phyloP scores from a whole-genome alignment of 2,797 vertebrate species.

The Enteromius argenteus region DNA sequence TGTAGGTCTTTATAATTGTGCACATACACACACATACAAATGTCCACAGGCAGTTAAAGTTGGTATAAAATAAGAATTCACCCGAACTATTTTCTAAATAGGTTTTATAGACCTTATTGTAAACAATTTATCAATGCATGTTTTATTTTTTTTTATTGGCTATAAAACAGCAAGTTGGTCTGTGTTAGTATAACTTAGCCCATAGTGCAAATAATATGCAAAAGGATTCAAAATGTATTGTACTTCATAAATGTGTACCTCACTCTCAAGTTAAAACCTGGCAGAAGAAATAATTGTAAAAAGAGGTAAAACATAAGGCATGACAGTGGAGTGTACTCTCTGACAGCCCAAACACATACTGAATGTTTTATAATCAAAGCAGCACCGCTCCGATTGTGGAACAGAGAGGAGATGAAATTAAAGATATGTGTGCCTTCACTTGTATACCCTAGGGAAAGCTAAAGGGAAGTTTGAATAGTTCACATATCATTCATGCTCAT shows the following conservation, averaged over 20 bases:
- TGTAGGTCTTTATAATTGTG: slow-evolving; percentile 16
- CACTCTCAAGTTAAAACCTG: background rate
- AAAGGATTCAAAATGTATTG: background rate
- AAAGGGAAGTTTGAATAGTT: background rate
- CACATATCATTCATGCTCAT: background rate
- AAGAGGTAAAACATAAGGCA: background rate
- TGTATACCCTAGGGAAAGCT: background rate
- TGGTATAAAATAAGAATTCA: background rate
- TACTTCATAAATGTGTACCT: background rate
- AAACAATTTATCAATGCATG: background rate
- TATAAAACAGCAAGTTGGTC: background rate
- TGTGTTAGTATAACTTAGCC: background rate
- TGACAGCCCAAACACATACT: background rate
- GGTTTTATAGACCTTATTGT: background rate
- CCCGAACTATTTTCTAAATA: background rate
- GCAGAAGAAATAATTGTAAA: background rate
- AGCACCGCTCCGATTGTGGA: background rate
- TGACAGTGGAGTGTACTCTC: background rate
- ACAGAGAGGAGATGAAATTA: background rate
- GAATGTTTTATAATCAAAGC: background rate
- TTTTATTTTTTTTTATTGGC: background rate
- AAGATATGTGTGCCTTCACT: slow-evolving; percentile 1
- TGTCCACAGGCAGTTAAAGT: background rate
- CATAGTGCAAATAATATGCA: background rate
- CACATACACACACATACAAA: slow-evolving; percentile 27